These are phyloP conservation scores for Rhyzopertha dominica DNA, from an alignment of 1,140 invertebrate genomes.

Conservation along the genomic window DNA sequence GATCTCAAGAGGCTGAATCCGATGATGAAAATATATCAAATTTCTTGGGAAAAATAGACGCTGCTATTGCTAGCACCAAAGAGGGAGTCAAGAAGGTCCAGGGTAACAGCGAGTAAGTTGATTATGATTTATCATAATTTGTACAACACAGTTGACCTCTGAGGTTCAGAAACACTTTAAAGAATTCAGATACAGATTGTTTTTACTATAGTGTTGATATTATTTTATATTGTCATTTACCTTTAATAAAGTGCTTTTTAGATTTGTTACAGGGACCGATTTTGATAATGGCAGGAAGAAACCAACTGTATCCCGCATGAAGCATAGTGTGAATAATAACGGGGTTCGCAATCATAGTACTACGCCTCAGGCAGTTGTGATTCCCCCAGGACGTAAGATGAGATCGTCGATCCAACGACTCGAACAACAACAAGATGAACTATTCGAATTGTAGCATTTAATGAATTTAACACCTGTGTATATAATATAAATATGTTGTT, in stretches of 20 bases:
- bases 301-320: conserved; percentile 42
- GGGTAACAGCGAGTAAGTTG: conserved; percentile 72
- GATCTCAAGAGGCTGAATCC: conserved; percentile 22
- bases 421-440: conserved; percentile 78
- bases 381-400: conserved; percentile 72
- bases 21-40: conserved; percentile 71
- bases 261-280: conserved; percentile 33
- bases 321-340: conserved; percentile 39
- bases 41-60: conserved; percentile 82
- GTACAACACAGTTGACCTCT: too few species aligned
- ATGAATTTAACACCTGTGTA: too few species aligned
- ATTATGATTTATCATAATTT: conserved; percentile 21
- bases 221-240: too few species aligned
- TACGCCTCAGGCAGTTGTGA: conserved; percentile 58
- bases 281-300: conserved; percentile 34
- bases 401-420: conserved; percentile 72
- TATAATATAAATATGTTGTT: too few species aligned
- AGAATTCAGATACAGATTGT: too few species aligned
- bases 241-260: conserved; percentile 20
- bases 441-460: conserved; percentile 89
- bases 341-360: conserved; percentile 21
- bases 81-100: conserved; percentile 77
- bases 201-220: too few species aligned
- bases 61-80: conserved; percentile 76
- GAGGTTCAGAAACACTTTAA: too few species aligned